Percentiles rank a stretch among this genome's conserved stretches.
phyloP scores from a whole-genome alignment of 2,888 invertebrate species.

The Cheilosia vulpina region DNA sequence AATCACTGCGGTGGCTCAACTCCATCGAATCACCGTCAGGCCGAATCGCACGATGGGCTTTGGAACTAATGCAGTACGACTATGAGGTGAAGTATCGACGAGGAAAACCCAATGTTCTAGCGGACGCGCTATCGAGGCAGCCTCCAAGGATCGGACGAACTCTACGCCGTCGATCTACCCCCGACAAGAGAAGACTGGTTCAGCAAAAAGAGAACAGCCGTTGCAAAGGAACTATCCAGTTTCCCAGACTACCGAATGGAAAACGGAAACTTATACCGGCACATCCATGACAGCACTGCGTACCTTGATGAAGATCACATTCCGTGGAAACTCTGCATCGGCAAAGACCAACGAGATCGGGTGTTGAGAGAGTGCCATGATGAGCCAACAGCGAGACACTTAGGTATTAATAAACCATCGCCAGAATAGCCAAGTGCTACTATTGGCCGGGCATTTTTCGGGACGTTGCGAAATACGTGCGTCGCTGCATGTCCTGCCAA shows the following conservation, averaged over 20 bases:
- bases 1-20: too few relatives aligned
- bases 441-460: background rate
- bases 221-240: background rate
- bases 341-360: background rate
- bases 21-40: background rate
- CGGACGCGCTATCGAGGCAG: background rate
- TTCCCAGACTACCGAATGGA: background rate
- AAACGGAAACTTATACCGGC: background rate
- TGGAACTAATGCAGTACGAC: background rate
- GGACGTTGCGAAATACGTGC: background rate
- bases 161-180: background rate
- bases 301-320: background rate
- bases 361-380: background rate
- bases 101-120: background rate
- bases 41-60: background rate
- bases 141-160: background rate
- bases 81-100: background rate
- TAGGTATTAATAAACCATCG: background rate
- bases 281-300: background rate
- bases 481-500: background rate
- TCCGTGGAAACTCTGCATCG: conserved; percentile 2
- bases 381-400: background rate
- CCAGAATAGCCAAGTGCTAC: background rate
- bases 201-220: background rate
- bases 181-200: background rate